A percentile compares a stretch with the other conserved stretches of the same genome.
Evolutionary conservation across 2,888 invertebrate species (phyloP).

Genomic region (Bedellia somnulentella): DNA sequence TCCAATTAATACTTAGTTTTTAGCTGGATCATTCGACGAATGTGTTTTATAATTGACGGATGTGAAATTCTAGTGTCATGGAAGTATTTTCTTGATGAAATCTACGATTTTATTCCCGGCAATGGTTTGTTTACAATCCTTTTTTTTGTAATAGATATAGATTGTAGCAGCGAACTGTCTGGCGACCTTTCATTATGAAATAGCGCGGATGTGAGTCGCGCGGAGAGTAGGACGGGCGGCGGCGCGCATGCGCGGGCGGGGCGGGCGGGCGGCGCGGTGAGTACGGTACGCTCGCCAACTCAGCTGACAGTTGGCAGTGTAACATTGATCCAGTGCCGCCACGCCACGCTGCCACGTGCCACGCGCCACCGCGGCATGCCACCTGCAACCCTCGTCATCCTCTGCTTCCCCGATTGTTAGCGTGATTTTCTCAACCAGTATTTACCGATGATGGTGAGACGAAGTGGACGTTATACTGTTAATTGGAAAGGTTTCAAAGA

Average conservation of each 20-base stretch:
- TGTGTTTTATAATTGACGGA: too few species aligned
- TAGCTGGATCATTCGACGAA: too few species aligned
- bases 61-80: too few species aligned
- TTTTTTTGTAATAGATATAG: too few species aligned
- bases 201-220: conserved; percentile 11
- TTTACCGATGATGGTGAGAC: conserved; percentile 57
- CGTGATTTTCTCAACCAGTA: too few species aligned
- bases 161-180: too few species aligned
- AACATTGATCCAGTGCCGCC: conserved; percentile 30
- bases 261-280: conserved; percentile 25
- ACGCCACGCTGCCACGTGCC: conserved; percentile 18
- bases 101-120: too few species aligned
- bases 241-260: conserved; percentile 18
- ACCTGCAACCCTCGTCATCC: too few species aligned
- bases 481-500: conserved; percentile 56
- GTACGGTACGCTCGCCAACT: not conserved
- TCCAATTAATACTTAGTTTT: too few species aligned
- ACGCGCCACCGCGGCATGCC: conserved; percentile 18
- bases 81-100: too few species aligned
- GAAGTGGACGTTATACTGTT: conserved; percentile 54
- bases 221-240: conserved; percentile 18
- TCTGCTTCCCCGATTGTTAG: too few species aligned
- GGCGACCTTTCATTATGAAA: conserved; percentile 16
- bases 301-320: not conserved
- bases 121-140: too few species aligned